These are phyloP conservation scores for Drosophila yakuba DNA, from an alignment of 1,140 invertebrate species.

Conservation along the genomic window DNA sequence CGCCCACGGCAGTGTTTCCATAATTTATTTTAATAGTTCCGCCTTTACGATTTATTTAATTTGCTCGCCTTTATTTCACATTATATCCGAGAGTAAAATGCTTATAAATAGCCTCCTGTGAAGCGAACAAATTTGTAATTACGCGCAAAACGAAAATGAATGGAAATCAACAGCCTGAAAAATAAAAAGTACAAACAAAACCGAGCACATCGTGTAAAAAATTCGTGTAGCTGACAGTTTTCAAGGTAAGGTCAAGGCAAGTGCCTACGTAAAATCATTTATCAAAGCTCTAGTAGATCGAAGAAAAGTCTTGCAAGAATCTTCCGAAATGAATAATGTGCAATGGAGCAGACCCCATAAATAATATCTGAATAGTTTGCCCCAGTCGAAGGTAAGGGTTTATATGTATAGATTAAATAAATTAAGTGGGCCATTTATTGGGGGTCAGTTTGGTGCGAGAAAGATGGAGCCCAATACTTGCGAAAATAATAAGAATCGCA, in stretches of 20 bases:
- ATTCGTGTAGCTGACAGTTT: conserved; percentile 59
- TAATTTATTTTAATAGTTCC: conserved; percentile 82
- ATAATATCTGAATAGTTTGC: conserved; percentile 42
- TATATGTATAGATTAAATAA: conserved; percentile 19
- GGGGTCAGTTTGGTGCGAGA: conserved; percentile 39
- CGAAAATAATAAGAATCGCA: conserved; percentile 28
- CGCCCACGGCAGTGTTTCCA: conserved; percentile 58
- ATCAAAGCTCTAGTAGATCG: conserved; percentile 38
- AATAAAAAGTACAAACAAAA: conserved; percentile 10
- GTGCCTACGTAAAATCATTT: conserved; percentile 63
- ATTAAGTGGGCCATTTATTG: conserved; percentile 45
- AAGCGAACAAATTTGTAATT: conserved; percentile 61
- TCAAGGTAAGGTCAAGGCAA: conserved; percentile 77
- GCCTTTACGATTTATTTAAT: conserved; percentile 72
- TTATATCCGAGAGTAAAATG: conserved; percentile 33
- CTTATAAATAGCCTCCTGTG: conserved; percentile 60
- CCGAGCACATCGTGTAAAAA: conserved; percentile 37
- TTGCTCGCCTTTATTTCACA: conserved; percentile 18
- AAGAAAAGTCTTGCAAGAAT: conserved; percentile 22
- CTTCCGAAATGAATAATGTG: conserved; percentile 30
- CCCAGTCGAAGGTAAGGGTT: conserved; percentile 16
- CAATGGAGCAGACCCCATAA: conserved; percentile 32
- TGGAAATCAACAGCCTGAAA: conserved; percentile 15
- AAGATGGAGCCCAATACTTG: conserved; percentile 5
- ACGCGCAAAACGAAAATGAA: conserved; percentile 48